These are phyloP conservation scores for Akabosia matsudoensis DNA, from an alignment of 1,140 invertebrate genomes.

Conservation along the genomic window DNA sequence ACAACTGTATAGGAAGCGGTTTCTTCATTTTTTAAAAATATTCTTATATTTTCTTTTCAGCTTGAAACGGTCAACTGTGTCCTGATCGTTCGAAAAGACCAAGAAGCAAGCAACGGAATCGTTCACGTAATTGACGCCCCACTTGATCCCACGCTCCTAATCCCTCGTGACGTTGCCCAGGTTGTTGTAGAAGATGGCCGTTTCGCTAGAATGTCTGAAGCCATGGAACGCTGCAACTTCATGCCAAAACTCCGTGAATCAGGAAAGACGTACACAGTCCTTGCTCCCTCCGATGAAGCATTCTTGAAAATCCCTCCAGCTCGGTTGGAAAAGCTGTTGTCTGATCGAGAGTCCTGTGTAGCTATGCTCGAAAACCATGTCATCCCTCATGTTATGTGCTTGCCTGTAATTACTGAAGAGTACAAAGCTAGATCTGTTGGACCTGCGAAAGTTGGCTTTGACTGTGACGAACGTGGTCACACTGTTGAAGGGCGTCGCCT, in stretches of 20 bases:
- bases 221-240: slow-evolving; percentile 55
- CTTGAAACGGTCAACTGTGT: slow-evolving; percentile 60
- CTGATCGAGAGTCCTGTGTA: slow-evolving; percentile 51
- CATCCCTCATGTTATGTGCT: slow-evolving; percentile 54
- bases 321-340: slow-evolving; percentile 51
- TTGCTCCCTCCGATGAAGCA: slow-evolving; percentile 63
- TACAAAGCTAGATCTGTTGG: slow-evolving; percentile 51
- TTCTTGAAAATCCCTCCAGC: slow-evolving; percentile 55
- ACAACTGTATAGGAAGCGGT: no score
- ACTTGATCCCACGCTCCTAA: slow-evolving; percentile 57
- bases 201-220: slow-evolving; percentile 57
- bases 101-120: slow-evolving; percentile 65
- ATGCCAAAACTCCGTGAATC: slow-evolving; percentile 48
- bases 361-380: slow-evolving; percentile 55
- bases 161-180: slow-evolving; percentile 48
- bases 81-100: slow-evolving; percentile 55
- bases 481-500: slow-evolving; percentile 51
- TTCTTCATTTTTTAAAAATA: background rate
- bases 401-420: slow-evolving; percentile 54
- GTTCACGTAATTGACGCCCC: slow-evolving; percentile 66
- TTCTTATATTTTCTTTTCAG: slow-evolving; percentile 48
- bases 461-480: slow-evolving; percentile 52
- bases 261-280: slow-evolving; percentile 57
- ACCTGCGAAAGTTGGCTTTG: slow-evolving; percentile 48
- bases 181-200: slow-evolving; percentile 54